Base-by-base conservation (phyloP, 2,113 vertebrate species). In the Cottus gobio region DNA sequence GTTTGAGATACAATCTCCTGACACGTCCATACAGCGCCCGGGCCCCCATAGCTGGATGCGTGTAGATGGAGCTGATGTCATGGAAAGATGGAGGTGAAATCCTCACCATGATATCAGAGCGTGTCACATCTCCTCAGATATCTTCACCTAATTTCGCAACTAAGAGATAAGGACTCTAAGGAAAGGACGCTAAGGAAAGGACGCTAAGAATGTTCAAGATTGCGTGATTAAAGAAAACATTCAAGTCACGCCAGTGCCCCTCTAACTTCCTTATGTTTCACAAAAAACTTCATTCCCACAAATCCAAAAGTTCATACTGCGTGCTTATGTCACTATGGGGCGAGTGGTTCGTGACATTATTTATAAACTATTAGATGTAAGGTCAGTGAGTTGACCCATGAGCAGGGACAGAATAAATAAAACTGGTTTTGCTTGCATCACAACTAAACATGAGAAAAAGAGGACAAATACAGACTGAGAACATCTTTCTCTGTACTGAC, bases 1-100 rank as follows among this genome's bases (percentile, higher is more conserved):
- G 30, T 42, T 22, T 36, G 37, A 88, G 88, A 91, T 89, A 75
- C 65, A 83, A 90, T 91, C 90, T 61, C 68, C 64, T 56, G 67
- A 88, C 79, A 87, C 11, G 87, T 87, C 83, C 68, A n/a, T 57
- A 69, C 76, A 52, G 72, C 52, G 13, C 71, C 64, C 50, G 1
- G 37, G 76, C 77, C 79, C 87, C 63, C 75, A 76, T 46, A 77
- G 78, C 71, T 65, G 83, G 64, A 62, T 75, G 85, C 20, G 34
- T 83, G 85, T 64, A 71, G 88, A 85, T 80, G 67, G 78, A 69
- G 68, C 81, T 90, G 88, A 94, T 91, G 80, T 85, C 82, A 93
- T 46, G 85, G 89, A 82, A 71, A 81, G 92, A 94, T 93, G 84
- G 65, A 84, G 86, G 61, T 92, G 80, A 92, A 93, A 89, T 56